These are phyloP conservation scores for Scomber colias DNA, from an alignment of 2,113 vertebrate genomes.

Conservation along the genomic window DNA sequence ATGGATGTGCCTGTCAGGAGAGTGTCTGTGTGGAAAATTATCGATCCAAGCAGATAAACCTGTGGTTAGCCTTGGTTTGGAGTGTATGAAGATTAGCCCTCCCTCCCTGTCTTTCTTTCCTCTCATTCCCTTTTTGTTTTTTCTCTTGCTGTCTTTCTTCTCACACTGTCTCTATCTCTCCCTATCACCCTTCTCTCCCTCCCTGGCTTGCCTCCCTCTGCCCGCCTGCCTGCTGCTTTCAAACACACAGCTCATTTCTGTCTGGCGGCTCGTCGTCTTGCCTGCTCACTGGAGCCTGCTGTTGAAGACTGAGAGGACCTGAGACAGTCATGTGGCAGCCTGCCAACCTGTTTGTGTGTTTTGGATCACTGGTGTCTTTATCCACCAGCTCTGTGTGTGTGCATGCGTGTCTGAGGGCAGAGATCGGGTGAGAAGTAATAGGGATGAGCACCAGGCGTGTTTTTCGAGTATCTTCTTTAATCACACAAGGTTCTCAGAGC, in stretches of 20 bases:
- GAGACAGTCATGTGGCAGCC: constrained; percentile 70
- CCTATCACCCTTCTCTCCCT: constrained; percentile 12
- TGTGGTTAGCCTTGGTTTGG: constrained; percentile 60
- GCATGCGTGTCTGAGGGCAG: constrained; percentile 8
- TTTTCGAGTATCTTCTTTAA: constrained; percentile 53
- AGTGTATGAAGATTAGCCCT: constrained; percentile 67
- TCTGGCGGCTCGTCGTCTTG: constrained; percentile 58
- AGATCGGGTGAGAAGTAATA: constrained; percentile 34
- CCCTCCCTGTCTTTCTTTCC: constrained; percentile 8
- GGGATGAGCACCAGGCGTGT: constrained; percentile 31
- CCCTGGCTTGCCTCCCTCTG: constrained; percentile 40
- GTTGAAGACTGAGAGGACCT: constrained; percentile 68
- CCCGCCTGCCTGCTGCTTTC: constrained; percentile 60
- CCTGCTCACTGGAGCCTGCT: constrained; percentile 66
- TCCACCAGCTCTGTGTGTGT: constrained; percentile 36
- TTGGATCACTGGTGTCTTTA: constrained; percentile 79
- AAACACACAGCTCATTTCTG: constrained; percentile 75
- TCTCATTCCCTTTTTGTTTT: constrained; percentile 4
- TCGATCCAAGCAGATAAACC: constrained; percentile 76
- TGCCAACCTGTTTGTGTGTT: constrained; percentile 75
- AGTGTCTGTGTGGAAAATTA: constrained; percentile 50
- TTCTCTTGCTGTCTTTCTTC: neutral
- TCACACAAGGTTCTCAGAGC: constrained; percentile 29
- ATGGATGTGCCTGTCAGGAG: constrained; percentile 62
- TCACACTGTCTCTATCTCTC: constrained; percentile 11